phyloP scores from a whole-genome alignment of 1,140 invertebrate species.

The Hormaphis cornu region DNA sequence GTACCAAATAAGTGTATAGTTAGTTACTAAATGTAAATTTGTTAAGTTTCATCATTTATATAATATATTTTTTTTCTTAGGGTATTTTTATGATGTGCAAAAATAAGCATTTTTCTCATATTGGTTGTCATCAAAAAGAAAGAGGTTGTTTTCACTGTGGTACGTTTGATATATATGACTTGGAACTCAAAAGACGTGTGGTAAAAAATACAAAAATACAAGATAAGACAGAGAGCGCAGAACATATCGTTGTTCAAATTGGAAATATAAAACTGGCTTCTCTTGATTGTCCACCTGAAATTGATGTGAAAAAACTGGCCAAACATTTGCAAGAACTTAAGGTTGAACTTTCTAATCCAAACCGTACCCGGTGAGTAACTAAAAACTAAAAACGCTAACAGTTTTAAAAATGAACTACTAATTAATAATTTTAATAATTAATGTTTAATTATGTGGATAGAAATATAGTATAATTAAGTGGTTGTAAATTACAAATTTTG shows the following conservation, averaged over 20 bases:
- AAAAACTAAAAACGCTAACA: no score
- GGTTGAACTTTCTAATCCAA: background rate
- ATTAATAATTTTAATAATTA: no score
- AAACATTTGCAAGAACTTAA: conserved; percentile 10
- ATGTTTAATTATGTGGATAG: background rate
- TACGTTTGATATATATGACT: background rate
- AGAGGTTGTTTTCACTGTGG: conserved; percentile 19
- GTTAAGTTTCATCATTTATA: background rate
- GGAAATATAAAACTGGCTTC: background rate
- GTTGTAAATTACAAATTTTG: no score
- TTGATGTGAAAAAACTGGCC: background rate
- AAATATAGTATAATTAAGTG: background rate
- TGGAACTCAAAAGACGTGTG: background rate
- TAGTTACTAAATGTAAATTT: background rate
- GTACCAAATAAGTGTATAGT: no score
- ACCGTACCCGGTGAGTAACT: background rate
- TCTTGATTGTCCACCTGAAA: conserved; percentile 10
- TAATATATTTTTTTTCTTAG: background rate
- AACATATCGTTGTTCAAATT: background rate
- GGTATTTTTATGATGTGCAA: conserved; percentile 30
- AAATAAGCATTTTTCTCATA: conserved; percentile 25
- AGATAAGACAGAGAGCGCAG: background rate
- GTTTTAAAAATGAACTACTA: background rate
- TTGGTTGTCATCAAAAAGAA: conserved; percentile 20
- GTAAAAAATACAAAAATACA: background rate